These are phyloP conservation scores for Orthosia gothica DNA, from an alignment of 2,888 invertebrate genomes.

Conservation along the genomic window DNA sequence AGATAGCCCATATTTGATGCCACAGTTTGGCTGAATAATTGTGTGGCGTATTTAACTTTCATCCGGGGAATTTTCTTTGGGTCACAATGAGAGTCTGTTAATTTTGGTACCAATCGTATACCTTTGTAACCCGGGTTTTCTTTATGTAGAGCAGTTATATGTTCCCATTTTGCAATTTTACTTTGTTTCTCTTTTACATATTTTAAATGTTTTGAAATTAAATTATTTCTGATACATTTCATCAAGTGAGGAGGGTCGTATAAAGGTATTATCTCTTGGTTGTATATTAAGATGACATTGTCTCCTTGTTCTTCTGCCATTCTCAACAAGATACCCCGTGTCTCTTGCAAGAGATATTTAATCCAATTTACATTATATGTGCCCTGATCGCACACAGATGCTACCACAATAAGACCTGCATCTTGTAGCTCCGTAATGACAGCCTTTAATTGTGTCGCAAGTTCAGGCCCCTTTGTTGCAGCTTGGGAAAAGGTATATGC, in stretches of 20 bases:
- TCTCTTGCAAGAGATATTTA: not conserved
- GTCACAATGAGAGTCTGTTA: no score
- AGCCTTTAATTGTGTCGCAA: not conserved
- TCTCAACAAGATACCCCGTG: not conserved
- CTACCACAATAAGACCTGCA: not conserved
- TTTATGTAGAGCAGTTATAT: no score
- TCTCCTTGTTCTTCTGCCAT: not conserved
- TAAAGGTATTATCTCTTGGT: not conserved
- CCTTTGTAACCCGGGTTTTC: no score
- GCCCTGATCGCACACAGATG: slow-evolving; percentile 7
- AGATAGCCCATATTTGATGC: slow-evolving; percentile 2
- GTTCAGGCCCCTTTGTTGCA: slow-evolving; percentile 16
- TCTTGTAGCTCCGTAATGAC: no score
- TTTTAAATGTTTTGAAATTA: no score
- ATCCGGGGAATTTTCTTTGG: no score
- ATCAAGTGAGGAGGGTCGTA: not conserved
- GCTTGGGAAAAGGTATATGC: slow-evolving; percentile 7
- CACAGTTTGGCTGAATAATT: no score
- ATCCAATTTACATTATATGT: slow-evolving; percentile 4
- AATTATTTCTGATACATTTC: not conserved
- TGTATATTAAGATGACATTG: not conserved
- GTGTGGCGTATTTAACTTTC: no score
- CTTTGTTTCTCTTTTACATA: no score
- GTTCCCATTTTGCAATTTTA: no score
- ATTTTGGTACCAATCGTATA: no score